Base-by-base conservation (phyloP, 1,140 invertebrate species). In the Lordiphosa stackelbergi region DNA sequence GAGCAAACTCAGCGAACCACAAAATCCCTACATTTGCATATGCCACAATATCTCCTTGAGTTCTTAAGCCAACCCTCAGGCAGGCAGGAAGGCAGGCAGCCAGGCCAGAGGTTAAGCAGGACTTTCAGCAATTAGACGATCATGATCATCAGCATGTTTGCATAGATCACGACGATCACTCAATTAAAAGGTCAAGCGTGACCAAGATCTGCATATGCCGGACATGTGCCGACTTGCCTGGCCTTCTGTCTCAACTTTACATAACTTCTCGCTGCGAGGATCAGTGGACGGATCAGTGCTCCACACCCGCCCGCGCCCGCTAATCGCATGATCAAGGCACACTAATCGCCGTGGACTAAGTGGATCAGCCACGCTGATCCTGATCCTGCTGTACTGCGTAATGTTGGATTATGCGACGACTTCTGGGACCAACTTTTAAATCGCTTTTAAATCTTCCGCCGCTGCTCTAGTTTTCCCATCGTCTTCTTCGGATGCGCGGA, bases 171-270 rank as follows among this genome's bases (percentile, higher is more conserved):
- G 34, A 53, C 40, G 12, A 53, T 58, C 47, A 52, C 31, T 43
- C 54, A 81, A 81, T 83, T 77, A 77, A 77, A 63, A 83, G 77
- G 72, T 81, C 77, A 83, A 83, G 72, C 69, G 60, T 77, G 57
- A 63, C 63, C 35, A 16, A 35, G 9, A 4, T 37, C 24, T 31
- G 28, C 45, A 22, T 28, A 5, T 24, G 24, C 5, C 8, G 43
- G 42, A 57, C 54, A 65, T 70, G 59, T 57, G 51, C 16, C 13
- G 24, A 62, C 48, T 42, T 73, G 69, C 77, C 56, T 66, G 63
- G 75, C 47, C 61, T 55, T 66, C 24, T 54, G 54, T 51, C 48
- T 77, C 57, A 83, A 83, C 54, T 81, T 81, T 81, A 81, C 77
- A 81, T 81, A 81, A 81, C 65, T 53, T 40, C 36, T n/a, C 40